Evolutionary conservation across 2,888 invertebrate species (phyloP), one percentile per base, ranked within the genome.

Genomic region (Acleris cristana): DNA sequence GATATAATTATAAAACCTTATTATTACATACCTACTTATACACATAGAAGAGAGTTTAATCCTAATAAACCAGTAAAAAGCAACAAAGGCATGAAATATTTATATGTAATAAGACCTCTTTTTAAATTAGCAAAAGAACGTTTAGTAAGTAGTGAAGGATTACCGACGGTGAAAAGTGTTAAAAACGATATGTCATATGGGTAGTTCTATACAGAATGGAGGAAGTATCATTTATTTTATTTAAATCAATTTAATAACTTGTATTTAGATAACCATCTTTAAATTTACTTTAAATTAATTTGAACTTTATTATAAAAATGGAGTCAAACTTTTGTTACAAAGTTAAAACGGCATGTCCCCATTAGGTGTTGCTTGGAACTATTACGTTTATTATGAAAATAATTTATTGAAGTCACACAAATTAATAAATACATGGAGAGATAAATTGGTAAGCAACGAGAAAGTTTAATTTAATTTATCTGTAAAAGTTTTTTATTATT

Each of bases 261-360:
- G 55, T 55, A 55, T 55, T 55, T 55, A 55, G 55, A 55, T 55
- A 55, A 55, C 34, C 55, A 55, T 55, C n/a, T 30, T 55, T 55
- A 55, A 55, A 55, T 30, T 55, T 55, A 55, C 54, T 54, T 54
- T 54, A 54, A 54, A 54, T 30, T 54, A 54, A 54, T 54, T 54
- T 30, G 54, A 54, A 54, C 54, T 26, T 54, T 54, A 54, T 54
- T 54, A 54, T 54, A 54, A 54, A 54, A 54, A 54, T 30, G 54
- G 30, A 54, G 26, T 54, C 30, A 54, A 54, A 26, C 54, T 54
- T 54, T 54, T 54, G 54, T 54, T 54, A 54, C 54, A 54, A 54
- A 26, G 30, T 54, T 54, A 54, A 54, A 54, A 54, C 51, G 51
- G 51, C 51, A 51, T 26, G 54, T 54, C 54, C 54, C 54, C 26